These are phyloP conservation scores for Lycophotia porphyrea DNA, from an alignment of 2,888 invertebrate species.

Conservation along the genomic window DNA sequence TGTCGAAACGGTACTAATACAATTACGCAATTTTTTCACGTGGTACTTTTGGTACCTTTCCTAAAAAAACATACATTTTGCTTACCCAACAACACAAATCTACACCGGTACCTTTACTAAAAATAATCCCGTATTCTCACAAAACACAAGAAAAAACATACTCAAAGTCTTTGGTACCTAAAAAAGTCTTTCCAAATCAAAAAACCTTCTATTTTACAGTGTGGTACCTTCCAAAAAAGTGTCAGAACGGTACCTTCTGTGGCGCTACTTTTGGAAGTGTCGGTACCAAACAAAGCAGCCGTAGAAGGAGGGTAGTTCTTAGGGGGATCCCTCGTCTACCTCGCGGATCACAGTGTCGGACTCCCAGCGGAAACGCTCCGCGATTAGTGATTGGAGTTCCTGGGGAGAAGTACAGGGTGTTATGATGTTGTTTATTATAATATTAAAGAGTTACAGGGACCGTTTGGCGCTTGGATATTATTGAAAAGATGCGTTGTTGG, in stretches of 20 bases:
- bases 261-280: slow-evolving; percentile 64
- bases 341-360: slow-evolving; percentile 93
- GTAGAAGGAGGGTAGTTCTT: slow-evolving; percentile 68
- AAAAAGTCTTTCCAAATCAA: slow-evolving; percentile 46
- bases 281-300: slow-evolving; percentile 70
- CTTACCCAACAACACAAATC: not conserved
- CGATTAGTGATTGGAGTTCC: slow-evolving; percentile 90
- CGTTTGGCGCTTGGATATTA: not conserved
- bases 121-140: slow-evolving; percentile 17
- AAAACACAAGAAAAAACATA: slow-evolving; percentile 22
- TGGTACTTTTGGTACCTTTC: slow-evolving; percentile 41
- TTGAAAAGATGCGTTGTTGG: not conserved
- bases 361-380: slow-evolving; percentile 91
- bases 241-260: slow-evolving; percentile 37
- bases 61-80: not conserved
- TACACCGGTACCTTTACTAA: slow-evolving; percentile 17
- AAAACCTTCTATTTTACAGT: slow-evolving; percentile 42
- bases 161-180: slow-evolving; percentile 34
- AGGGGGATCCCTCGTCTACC: slow-evolving; percentile 91
- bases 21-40: not conserved
- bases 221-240: slow-evolving; percentile 37
- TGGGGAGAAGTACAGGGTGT: slow-evolving; percentile 68
- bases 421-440: not conserved
- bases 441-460: not conserved
- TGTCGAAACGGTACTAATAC: not conserved